Conservation (phyloP, 2,113 vertebrate genomes). For the Penelope pileata region DNA sequence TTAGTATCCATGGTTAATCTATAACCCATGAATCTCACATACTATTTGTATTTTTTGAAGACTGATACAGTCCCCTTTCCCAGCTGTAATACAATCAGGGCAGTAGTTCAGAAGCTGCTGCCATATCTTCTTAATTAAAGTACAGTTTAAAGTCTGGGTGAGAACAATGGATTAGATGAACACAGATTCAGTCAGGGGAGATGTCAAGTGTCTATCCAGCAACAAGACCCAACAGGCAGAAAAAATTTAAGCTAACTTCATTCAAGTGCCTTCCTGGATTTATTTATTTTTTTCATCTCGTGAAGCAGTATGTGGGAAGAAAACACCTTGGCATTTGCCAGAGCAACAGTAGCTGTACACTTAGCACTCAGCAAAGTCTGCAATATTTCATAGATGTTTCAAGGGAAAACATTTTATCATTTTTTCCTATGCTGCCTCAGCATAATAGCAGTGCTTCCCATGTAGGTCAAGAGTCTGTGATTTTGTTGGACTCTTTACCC, state of each 20-base stretch:
- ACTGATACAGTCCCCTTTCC: conserved; percentile 2
- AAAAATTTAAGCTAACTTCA: conserved; percentile 39
- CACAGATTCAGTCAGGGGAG: not conserved
- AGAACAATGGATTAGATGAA: conserved; percentile 20
- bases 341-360: not conserved
- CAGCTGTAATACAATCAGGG: conserved; percentile 28
- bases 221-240: conserved; percentile 20
- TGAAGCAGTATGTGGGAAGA: not conserved
- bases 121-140: conserved; percentile 41
- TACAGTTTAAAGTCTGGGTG: conserved; percentile 10
- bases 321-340: not conserved
- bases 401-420: conserved; percentile 48
- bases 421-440: conserved; percentile 44
- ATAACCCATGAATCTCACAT: not conserved
- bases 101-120: conserved; percentile 41
- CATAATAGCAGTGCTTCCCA: conserved; percentile 9
- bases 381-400: conserved; percentile 55
- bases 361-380: conserved; percentile 52
- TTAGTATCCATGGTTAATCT: not conserved
- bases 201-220: not conserved
- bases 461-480: conserved; percentile 47
- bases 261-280: conserved; percentile 20
- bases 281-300: conserved; percentile 39
- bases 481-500: not conserved
- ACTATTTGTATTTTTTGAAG: conserved; percentile 31